Conservation (phyloP, 2,113 vertebrate species). For the Heterochromis multidens region DNA sequence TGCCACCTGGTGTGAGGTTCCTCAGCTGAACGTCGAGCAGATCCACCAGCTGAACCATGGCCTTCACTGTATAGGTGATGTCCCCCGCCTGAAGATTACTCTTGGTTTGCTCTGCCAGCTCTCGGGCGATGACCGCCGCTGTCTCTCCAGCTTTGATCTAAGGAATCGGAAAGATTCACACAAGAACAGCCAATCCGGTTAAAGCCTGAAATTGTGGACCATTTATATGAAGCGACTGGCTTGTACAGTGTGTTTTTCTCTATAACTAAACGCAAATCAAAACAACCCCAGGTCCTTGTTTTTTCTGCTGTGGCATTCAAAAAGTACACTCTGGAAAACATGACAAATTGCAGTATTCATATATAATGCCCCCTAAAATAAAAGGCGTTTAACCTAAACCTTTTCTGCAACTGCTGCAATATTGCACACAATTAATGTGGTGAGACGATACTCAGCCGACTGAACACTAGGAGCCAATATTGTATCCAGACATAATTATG, state of each 20-base stretch:
- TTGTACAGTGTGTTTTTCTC: background rate
- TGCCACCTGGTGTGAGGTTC: conserved; percentile 94
- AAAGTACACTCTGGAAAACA: background rate
- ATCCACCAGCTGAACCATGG: conserved; percentile 95
- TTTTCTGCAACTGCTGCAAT: conserved; percentile 11
- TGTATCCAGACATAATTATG: conserved; percentile 64
- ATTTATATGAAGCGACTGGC: background rate
- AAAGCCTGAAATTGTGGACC: background rate
- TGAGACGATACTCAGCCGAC: conserved; percentile 22
- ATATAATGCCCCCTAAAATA: conserved; percentile 9
- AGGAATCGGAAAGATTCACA: background rate
- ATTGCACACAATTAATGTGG: conserved; percentile 48
- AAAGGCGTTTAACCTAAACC: conserved; percentile 21
- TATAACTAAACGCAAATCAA: background rate
- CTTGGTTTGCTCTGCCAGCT: conserved; percentile 92
- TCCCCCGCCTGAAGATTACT: conserved; percentile 89
- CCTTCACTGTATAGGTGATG: conserved; percentile 88
- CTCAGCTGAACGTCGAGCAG: conserved; percentile 92
- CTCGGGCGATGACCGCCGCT: conserved; percentile 92
- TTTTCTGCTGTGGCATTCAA: background rate
- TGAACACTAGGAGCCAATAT: conserved; percentile 33
- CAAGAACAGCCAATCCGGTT: background rate
- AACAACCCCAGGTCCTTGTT: background rate
- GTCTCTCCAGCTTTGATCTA: conserved; percentile 91
- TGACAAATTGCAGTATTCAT: conserved; percentile 26